These are phyloP conservation scores for Rhynchomys soricoides DNA, from an alignment of 2,113 vertebrate genomes.

Conservation along the genomic window DNA sequence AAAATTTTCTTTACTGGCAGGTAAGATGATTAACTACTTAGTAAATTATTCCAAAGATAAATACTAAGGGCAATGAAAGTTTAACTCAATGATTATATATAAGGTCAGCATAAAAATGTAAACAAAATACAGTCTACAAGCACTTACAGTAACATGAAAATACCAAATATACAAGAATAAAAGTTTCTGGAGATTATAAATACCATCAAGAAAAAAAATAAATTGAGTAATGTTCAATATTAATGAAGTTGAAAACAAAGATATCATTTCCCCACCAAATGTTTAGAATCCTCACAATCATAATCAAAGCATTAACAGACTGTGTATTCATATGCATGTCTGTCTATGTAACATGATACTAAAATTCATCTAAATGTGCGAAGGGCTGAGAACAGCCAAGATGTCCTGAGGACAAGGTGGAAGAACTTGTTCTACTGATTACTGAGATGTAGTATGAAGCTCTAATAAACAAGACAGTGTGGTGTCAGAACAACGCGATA, in stretches of 20 bases:
- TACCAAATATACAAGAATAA: slow-evolving; percentile 1
- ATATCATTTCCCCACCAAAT: slow-evolving; percentile 17
- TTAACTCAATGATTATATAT: not conserved
- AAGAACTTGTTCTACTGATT: slow-evolving; percentile 56
- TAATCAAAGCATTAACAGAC: slow-evolving; percentile 1
- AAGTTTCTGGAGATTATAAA: not conserved
- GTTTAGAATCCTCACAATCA: slow-evolving; percentile 3
- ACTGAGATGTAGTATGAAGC: slow-evolving; percentile 10
- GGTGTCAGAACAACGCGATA: not conserved
- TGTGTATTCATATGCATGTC: not conserved
- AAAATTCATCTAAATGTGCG: slow-evolving; percentile 54
- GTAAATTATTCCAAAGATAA: slow-evolving; percentile 26
- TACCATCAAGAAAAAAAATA: slow-evolving; percentile 31
- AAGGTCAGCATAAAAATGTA: slow-evolving; percentile 7
- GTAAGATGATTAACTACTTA: not conserved
- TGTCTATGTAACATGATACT: not conserved
- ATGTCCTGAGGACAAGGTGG: slow-evolving; percentile 50
- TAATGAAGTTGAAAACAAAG: slow-evolving; percentile 54
- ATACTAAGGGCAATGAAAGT: not conserved
- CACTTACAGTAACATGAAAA: slow-evolving; percentile 14
- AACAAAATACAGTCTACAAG: not conserved
- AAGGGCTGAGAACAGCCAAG: slow-evolving; percentile 46
- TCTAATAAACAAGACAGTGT: slow-evolving; percentile 42
- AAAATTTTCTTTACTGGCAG: slow-evolving; percentile 26
- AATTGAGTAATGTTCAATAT: not conserved